Evolutionary conservation across 2,888 invertebrate genomes (phyloP).

Genomic region (Antitype chi): DNA sequence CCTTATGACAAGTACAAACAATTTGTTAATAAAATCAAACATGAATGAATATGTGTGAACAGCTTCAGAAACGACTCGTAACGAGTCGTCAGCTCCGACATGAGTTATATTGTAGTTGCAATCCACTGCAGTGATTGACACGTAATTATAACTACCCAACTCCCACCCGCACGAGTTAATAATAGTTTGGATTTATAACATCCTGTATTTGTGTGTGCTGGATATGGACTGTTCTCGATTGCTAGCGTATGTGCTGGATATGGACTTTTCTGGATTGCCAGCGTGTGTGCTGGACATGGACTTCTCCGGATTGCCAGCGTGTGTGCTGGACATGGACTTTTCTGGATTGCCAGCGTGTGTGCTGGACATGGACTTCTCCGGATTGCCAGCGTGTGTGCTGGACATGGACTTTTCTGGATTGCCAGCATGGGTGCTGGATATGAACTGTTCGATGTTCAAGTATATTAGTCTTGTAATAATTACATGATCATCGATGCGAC

Average conservation of each 20-base stretch:
- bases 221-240: background rate
- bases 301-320: background rate
- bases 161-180: constrained; percentile 34
- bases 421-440: too few species aligned
- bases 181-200: constrained; percentile 28
- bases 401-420: too few species aligned
- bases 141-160: constrained; percentile 43
- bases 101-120: constrained; percentile 44
- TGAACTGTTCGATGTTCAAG: background rate
- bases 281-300: too few species aligned
- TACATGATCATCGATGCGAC: too few species aligned
- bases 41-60: constrained; percentile 33
- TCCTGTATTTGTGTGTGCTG: constrained; percentile 39
- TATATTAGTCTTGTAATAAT: too few species aligned
- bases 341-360: too few species aligned
- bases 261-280: background rate
- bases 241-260: too few species aligned
- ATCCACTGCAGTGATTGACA: constrained; percentile 39
- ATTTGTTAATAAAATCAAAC: constrained; percentile 47
- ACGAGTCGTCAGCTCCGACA: constrained; percentile 5
- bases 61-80: constrained; percentile 36
- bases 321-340: background rate
- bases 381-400: constrained; percentile 6
- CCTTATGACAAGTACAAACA: constrained; percentile 5
- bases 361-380: too few species aligned